Evolutionary conservation across 1,140 invertebrate species (phyloP).

Genomic region (Pogonomyrmex barbatus): DNA sequence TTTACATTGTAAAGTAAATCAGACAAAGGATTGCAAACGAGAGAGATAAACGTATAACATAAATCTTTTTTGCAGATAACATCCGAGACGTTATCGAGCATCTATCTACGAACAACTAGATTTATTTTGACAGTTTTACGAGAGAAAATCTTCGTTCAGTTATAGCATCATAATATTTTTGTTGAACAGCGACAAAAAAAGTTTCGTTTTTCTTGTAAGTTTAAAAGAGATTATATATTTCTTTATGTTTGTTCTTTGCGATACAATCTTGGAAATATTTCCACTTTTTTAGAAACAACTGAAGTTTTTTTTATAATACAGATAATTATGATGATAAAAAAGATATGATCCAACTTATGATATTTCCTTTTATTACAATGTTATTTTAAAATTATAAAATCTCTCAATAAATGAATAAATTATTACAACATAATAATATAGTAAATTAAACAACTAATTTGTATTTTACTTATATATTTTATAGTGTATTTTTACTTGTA

Average conservation of each 20-base stretch:
- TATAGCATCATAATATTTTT: constrained; percentile 53
- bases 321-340: neutral
- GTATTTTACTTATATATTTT: neutral
- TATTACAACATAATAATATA: neutral
- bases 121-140: constrained; percentile 44
- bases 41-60: constrained; percentile 38
- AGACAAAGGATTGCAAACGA: neutral
- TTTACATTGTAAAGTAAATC: constrained; percentile 54
- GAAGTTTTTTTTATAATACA: neutral
- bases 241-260: neutral
- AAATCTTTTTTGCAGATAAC: constrained; percentile 56
- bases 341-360: neutral
- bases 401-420: neutral
- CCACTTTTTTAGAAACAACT: neutral
- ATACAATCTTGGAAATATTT: neutral
- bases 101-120: constrained; percentile 14
- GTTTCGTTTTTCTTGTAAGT: neutral
- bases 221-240: constrained; percentile 5
- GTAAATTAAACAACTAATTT: neutral
- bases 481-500: neutral
- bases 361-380: neutral
- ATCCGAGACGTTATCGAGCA: constrained; percentile 40
- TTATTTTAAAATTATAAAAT: neutral
- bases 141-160: neutral
- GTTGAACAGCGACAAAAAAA: neutral